These are phyloP conservation scores for Sebastes steindachneri DNA, from an alignment of 2,797 vertebrate species.

Conservation along the genomic window DNA sequence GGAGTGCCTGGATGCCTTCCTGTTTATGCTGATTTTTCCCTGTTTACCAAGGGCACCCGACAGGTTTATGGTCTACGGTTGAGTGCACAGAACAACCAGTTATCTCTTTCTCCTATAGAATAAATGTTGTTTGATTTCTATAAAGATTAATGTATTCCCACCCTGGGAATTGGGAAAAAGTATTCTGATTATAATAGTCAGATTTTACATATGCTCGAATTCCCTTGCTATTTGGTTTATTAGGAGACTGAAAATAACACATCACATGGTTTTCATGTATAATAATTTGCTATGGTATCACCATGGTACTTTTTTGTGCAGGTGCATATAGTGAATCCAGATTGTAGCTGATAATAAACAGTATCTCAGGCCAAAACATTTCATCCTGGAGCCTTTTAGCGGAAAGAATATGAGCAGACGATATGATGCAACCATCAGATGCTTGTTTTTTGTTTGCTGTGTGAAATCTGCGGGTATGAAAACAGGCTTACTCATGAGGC, in stretches of 20 bases:
- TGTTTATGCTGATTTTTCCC: no score
- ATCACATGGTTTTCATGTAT: background rate
- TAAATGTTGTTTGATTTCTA: background rate
- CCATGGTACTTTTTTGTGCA: background rate
- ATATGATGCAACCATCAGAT: constrained; percentile 40
- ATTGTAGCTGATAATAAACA: constrained; percentile 10
- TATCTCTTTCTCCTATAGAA: background rate
- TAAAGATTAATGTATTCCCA: background rate
- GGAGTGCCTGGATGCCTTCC: no score
- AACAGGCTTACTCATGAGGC: constrained; percentile 50
- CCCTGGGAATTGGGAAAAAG: background rate
- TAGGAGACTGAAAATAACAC: background rate
- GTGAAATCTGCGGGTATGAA: constrained; percentile 42
- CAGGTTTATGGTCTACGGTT: no score
- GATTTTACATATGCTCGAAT: background rate
- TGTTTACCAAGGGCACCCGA: no score
- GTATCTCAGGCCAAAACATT: constrained; percentile 1
- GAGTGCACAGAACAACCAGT: no score
- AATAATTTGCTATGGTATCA: background rate
- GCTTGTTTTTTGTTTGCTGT: constrained; percentile 43
- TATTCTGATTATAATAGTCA: no score
- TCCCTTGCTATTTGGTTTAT: background rate
- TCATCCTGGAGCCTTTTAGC: constrained; percentile 13
- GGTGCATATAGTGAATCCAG: background rate
- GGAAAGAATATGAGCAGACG: constrained; percentile 29